Base-by-base conservation (phyloP, 2,888 invertebrate genomes). In the Luperina testacea region DNA sequence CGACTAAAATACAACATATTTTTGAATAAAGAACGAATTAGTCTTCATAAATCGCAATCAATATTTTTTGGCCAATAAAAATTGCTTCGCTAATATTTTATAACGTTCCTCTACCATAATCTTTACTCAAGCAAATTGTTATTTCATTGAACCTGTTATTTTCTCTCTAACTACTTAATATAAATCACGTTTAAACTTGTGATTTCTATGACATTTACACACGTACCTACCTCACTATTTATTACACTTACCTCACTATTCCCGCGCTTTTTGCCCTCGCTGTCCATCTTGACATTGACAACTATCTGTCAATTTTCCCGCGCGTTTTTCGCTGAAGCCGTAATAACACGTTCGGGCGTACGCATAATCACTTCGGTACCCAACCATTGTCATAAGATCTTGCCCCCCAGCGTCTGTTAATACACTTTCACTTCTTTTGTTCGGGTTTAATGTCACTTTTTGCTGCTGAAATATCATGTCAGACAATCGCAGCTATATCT, bases 361-460 rank as follows among this genome's bases (percentile, higher is more conserved):
- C 85, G 83, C 87, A 90, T 92, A 90, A 92, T 91, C 88, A 88
- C 87, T 85, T 79, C 84, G 86, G 88, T 89, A 79, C 67, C 79
- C 82, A 51, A 83, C 90, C 86, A 91, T 90, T 91, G 92, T 93
- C 89, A 88, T 90, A 87, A 87, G 88, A 88, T 91, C 89, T 86
- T 85, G 89, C 87, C 82, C 72, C 84, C 84, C 64, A 68, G 84
- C 74, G 61, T 69, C 81, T 74, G 78, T 77, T 87, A 88, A 86
- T 76, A 81, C 92, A 94, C 96, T 95, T 95, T 95, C 95, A 92
- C 95, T 94, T 91, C 93, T 92, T 94, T 95, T 95, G 95, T 95
- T 94, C 90, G 89, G 71, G 92, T 91, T 91, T 90, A 91, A 92
- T 90, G 91, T 90, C 91, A 92, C 87, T 94, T 94, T 95, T 94